Evolutionary conservation across 2,888 invertebrate genomes (phyloP).

Genomic region (Nysson spinosus): DNA sequence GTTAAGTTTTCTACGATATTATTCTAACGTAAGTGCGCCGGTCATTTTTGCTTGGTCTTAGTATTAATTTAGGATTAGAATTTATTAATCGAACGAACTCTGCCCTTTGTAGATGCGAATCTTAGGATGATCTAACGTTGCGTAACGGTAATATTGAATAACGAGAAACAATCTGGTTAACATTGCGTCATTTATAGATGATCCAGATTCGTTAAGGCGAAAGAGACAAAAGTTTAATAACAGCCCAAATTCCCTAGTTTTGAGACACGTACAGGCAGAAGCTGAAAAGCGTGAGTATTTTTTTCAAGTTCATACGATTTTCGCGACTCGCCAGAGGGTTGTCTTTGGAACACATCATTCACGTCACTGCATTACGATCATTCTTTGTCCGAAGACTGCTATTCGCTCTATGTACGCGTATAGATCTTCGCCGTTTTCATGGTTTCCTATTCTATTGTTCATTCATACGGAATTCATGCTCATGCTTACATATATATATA

Average conservation of each 20-base stretch:
- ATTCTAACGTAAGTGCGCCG: conserved; percentile 41
- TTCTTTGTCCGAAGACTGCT: conserved; percentile 10
- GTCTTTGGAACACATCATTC: conserved; percentile 46
- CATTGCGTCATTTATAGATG: conserved; percentile 80
- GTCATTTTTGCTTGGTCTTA: conserved; percentile 27
- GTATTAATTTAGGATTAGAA: too few relatives aligned
- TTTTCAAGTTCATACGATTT: conserved; percentile 46
- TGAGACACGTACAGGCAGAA: conserved; percentile 78
- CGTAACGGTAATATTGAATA: conserved; percentile 28
- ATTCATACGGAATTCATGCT: too few relatives aligned
- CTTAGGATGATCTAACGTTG: too few relatives aligned
- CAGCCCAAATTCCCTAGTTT: conserved; percentile 78
- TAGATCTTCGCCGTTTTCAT: conserved; percentile 12
- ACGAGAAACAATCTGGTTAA: conserved; percentile 46
- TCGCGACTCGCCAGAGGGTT: conserved; percentile 62
- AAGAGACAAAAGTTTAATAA: conserved; percentile 80
- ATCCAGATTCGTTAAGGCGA: conserved; percentile 81
- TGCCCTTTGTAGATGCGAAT: too few relatives aligned
- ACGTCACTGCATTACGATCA: conserved; percentile 26
- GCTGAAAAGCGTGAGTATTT: conserved; percentile 79
- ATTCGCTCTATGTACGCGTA: conserved; percentile 11
- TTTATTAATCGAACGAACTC: too few relatives aligned
- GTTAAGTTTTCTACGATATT: conserved; percentile 64
- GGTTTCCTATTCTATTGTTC: conserved; percentile 25
- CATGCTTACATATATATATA: too few relatives aligned